A percentile compares a stretch with the other conserved stretches of the same genome.
These are phyloP conservation scores for Phortica okadai DNA, from an alignment of 2,888 invertebrate species.

Conservation along the genomic window DNA sequence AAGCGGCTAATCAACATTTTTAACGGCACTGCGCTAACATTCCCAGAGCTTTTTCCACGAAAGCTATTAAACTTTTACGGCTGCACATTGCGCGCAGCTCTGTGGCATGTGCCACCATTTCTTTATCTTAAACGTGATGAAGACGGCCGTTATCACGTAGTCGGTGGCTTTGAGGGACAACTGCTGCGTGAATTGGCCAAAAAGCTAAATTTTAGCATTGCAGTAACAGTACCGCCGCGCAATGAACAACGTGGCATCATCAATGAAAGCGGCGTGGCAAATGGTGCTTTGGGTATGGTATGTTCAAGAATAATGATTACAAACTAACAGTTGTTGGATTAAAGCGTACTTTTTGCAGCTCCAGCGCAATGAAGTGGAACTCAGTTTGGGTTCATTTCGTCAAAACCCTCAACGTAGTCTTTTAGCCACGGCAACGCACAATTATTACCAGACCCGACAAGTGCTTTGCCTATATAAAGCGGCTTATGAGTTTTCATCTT, in stretches of 20 bases:
- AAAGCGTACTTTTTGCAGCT: background rate
- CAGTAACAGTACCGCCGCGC: constrained; percentile 34
- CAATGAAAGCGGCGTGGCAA: constrained; percentile 12
- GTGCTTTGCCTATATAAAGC: constrained; percentile 49
- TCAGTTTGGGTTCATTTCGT: constrained; percentile 60
- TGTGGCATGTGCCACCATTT: constrained; percentile 56
- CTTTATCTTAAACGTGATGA: constrained; percentile 35
- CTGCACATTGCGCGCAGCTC: constrained; percentile 54
- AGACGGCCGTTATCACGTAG: constrained; percentile 31
- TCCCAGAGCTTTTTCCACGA: constrained; percentile 53
- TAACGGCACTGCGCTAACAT: constrained; percentile 48
- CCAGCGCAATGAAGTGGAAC: constrained; percentile 42
- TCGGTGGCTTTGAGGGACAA: constrained; percentile 59
- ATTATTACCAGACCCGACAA: constrained; percentile 56
- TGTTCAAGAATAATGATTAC: constrained; percentile 31
- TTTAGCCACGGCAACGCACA: constrained; percentile 55
- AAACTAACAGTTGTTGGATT: background rate
- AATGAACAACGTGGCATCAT: constrained; percentile 23
- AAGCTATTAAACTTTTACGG: constrained; percentile 63
- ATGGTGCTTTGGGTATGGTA: constrained; percentile 53
- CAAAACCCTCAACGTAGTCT: constrained; percentile 47
- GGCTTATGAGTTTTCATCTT: constrained; percentile 49
- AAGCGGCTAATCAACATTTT: constrained; percentile 58
- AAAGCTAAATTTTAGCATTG: constrained; percentile 56
- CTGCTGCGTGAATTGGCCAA: constrained; percentile 53